Conservation (phyloP, 2,113 vertebrate species). For the Probosciger aterrimus region DNA sequence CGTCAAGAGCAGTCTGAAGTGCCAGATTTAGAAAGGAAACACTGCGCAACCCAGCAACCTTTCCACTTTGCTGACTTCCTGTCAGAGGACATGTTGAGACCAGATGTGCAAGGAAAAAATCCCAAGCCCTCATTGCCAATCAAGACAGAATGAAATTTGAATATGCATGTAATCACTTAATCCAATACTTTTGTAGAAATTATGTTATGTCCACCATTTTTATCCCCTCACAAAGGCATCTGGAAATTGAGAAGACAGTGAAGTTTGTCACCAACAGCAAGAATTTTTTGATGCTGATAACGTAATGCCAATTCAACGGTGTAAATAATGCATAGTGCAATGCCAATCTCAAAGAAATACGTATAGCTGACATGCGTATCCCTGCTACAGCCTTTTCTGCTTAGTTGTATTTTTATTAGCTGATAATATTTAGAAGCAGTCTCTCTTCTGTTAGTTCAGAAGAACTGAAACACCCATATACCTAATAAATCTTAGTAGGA, state of each 20-base stretch:
- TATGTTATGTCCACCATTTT: conserved; percentile 38
- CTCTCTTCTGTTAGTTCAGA: conserved; percentile 27
- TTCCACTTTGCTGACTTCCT: conserved; percentile 85
- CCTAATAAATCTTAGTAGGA: conserved; percentile 17
- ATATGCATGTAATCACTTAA: conserved; percentile 65
- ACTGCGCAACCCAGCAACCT: conserved; percentile 84
- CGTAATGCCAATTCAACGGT: not conserved
- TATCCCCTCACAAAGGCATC: conserved; percentile 15
- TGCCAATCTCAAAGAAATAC: conserved; percentile 17
- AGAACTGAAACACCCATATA: not conserved
- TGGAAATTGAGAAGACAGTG: conserved; percentile 12
- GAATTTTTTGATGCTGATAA: conserved; percentile 7
- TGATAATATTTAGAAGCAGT: conserved; percentile 24
- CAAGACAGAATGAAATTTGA: conserved; percentile 65
- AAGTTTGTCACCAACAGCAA: not conserved
- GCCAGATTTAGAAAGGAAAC: conserved; percentile 87
- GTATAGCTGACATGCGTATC: conserved; percentile 32
- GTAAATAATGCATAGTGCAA: conserved; percentile 15
- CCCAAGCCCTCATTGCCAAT: conserved; percentile 44
- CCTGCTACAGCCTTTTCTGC: conserved; percentile 39
- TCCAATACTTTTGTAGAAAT: conserved; percentile 51
- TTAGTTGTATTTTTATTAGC: conserved; percentile 9
- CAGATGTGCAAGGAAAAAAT: conserved; percentile 82
- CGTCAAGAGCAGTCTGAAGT: conserved; percentile 89
- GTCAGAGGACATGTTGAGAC: conserved; percentile 89